Evolutionary conservation across 2,888 invertebrate genomes (phyloP), one percentile per base, ranked within the genome.

Genomic region (Hoplodrina ambigua): DNA sequence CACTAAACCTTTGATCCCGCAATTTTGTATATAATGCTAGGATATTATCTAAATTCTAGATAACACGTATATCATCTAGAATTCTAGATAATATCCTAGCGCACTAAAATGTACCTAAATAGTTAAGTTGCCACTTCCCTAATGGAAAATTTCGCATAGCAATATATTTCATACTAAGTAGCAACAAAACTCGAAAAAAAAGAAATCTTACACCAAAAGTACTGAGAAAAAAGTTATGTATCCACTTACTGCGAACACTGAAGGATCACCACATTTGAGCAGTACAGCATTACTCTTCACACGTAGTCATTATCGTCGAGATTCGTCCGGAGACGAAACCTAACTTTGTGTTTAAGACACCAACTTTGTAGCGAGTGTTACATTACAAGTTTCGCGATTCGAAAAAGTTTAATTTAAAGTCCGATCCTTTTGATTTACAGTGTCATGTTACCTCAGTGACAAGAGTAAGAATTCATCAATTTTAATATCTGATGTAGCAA

Each of bases 291-390:
- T 46, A 60, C 19, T 69, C 37, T 44, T 62, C 55, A 78, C 78
- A 69, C 54, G 73, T 69, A 64, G 54, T 53, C 57, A 62, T 67
- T 69, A 66, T 53, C 10, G 19, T 19, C 46, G 63, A 59, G 76
- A 65, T 76, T 69, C 25, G 52, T 60, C 55, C 41, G 56, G 13
- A 66, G 60, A 68, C 57, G 60, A 37, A 60, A 67, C 52, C 2
- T 58, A 78, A 81, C 64, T 71, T 70, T 50, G 25, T 66, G 57
- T 62, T 63, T 61, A 53, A 69, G 57, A 62, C 13, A 19, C 44
- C 46, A 82, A 82, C 58, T 84, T 72, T 17, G 55, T 82, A 74
- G 76, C 77, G 64, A 79, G 72, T 67, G 67, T 80, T 54, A 37
- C 65, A 59, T 70, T 75, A 71, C 71, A 69, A 71, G 67, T 58